phyloP scores from a whole-genome alignment of 2,888 invertebrate species.

The Pegoplata infirma region DNA sequence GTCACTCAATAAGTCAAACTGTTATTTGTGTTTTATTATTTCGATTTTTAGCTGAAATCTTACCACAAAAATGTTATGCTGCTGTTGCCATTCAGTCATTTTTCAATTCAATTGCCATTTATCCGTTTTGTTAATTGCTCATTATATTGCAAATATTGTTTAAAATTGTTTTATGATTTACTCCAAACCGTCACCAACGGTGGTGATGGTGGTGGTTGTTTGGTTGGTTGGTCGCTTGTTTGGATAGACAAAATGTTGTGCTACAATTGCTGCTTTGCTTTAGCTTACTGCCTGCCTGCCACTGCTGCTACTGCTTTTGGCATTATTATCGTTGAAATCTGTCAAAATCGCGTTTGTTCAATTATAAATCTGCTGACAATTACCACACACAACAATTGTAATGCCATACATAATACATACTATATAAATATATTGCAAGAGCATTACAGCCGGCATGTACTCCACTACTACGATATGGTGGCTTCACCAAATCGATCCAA shows the following conservation, averaged over 20 bases:
- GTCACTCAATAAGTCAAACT: constrained; percentile 61
- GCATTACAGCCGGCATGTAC: constrained; percentile 38
- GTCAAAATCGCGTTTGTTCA: constrained; percentile 67
- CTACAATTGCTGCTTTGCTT: too few relatives aligned
- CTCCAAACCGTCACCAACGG: constrained; percentile 54
- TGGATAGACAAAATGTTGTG: constrained; percentile 53
- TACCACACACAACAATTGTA: constrained; percentile 63
- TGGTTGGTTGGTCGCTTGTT: constrained; percentile 31
- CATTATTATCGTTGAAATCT: constrained; percentile 65
- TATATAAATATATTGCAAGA: constrained; percentile 19
- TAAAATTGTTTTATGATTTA: constrained; percentile 63
- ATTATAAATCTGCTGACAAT: constrained; percentile 67
- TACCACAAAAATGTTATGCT: constrained; percentile 33
- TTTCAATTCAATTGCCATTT: constrained; percentile 26
- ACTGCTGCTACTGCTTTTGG: constrained; percentile 58
- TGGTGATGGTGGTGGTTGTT: constrained; percentile 15
- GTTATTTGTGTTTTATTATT: constrained; percentile 35
- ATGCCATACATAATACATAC: constrained; percentile 1
- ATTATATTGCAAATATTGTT: constrained; percentile 63
- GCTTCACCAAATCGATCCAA: constrained; percentile 34
- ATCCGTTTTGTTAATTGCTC: constrained; percentile 63
- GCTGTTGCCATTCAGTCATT: constrained; percentile 54
- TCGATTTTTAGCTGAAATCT: constrained; percentile 14
- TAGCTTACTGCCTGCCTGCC: constrained; percentile 36
- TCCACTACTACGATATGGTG: constrained; percentile 17